Base-by-base conservation (phyloP, 2,113 vertebrate species). In the Pipra filicauda region DNA sequence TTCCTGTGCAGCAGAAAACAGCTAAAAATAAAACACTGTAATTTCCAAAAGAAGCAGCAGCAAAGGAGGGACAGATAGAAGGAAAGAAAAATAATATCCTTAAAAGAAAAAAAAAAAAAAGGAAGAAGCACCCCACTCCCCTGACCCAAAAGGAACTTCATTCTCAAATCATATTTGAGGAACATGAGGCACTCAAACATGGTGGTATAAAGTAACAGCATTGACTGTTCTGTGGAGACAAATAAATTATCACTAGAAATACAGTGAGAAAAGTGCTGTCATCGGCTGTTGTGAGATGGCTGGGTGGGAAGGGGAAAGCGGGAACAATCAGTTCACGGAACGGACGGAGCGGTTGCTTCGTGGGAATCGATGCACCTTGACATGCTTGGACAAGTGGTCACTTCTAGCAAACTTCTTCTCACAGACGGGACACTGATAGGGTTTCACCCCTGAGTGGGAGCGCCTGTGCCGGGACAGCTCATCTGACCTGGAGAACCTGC, bases 331-430 rank as follows among this genome's bases (percentile, higher is more conserved):
- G 98, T 99, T 99, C 95, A 98, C 91, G 15, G 99, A 97, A 77
- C 99, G 99, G 35, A 98, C 97, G 10, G 99, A 98, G 93, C 99
- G 99, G 98, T 97, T 99, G 98, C 98, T 99, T 96, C 99, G 98
- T 26, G 99, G 99, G 98, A 99, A 99, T 89, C 99, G 99, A 95
- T 99, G 99, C 97, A 99, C 99, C 98, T 99, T 99, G 98, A 99
- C 98, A 57, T 99, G 99, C 97, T 99, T 99, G 96, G 99, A 99
- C 97, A 99, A 99, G 98, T 99, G 99, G 98, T 99, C 99, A 23
- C 99, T 99, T 70, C 99, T 99, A 41, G 99, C 99, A 89, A 99
- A 99, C 98, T 99, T 99, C 98, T 99, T 99, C 97, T 99, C 99
- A 0, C 99, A 99, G 87, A 99, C 98, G 0, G 99, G 99, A 89